A percentile compares a stretch with the other conserved stretches of the same genome.
These are phyloP conservation scores for Fistularia tabacaria DNA, from an alignment of 2,797 vertebrate genomes.

Conservation along the genomic window DNA sequence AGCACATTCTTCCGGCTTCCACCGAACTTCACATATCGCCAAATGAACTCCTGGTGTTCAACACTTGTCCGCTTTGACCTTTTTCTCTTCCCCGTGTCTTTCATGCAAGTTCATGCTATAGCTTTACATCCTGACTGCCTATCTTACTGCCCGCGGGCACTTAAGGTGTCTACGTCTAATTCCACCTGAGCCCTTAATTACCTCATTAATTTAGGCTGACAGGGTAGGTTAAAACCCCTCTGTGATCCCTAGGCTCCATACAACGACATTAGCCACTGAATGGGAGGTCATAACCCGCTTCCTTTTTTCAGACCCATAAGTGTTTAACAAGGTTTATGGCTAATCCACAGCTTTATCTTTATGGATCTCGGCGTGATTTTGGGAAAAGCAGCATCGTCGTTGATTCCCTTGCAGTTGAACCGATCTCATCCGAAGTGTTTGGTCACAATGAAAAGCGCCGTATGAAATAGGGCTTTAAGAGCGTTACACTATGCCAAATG, in stretches of 20 bases:
- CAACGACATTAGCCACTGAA: slow-evolving; percentile 60
- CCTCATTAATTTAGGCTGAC: slow-evolving; percentile 78
- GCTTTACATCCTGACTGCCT: slow-evolving; percentile 42
- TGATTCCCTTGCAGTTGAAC: slow-evolving; percentile 37
- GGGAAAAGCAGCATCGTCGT: slow-evolving; percentile 34
- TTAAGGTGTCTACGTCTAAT: slow-evolving; percentile 71
- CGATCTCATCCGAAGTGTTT: slow-evolving; percentile 21
- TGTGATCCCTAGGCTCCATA: slow-evolving; percentile 63
- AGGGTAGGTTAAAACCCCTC: slow-evolving; percentile 74
- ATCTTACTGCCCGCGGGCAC: slow-evolving; percentile 56
- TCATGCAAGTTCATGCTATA: slow-evolving; percentile 21
- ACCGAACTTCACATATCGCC: slow-evolving; percentile 4
- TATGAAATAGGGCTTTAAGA: slow-evolving; percentile 24
- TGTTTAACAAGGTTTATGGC: slow-evolving; percentile 65
- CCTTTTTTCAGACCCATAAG: slow-evolving; percentile 50
- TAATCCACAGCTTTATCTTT: slow-evolving; percentile 58
- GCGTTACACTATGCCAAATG: slow-evolving; percentile 8
- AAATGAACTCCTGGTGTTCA: slow-evolving; percentile 9
- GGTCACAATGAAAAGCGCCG: slow-evolving; percentile 9
- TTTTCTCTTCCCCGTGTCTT: slow-evolving; percentile 14
- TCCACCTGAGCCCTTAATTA: slow-evolving; percentile 77
- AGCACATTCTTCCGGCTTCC: slow-evolving; percentile 7
- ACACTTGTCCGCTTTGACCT: slow-evolving; percentile 38
- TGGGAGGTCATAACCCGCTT: slow-evolving; percentile 49
- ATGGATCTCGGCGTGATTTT: slow-evolving; percentile 35